These are phyloP conservation scores for Pardalotus punctatus DNA, from an alignment of 2,113 vertebrate genomes.

Conservation along the genomic window DNA sequence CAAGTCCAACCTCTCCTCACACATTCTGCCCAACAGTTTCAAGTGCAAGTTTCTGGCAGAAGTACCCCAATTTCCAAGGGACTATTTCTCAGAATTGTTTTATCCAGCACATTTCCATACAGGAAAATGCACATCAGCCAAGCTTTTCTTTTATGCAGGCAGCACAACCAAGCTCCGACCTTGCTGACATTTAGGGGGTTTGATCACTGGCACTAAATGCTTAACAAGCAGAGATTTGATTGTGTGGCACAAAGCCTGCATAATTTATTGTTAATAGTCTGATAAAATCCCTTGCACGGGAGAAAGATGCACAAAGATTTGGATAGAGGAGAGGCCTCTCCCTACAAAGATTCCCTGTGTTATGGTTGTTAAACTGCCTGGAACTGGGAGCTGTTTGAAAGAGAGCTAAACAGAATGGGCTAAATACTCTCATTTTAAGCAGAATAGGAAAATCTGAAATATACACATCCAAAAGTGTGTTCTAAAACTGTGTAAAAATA, in stretches of 20 bases:
- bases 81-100: background rate
- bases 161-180: background rate
- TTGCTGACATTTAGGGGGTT: conserved; percentile 10
- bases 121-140: background rate
- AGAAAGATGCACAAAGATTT: background rate
- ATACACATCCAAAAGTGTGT: background rate
- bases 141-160: background rate
- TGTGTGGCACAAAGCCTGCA: conserved; percentile 32
- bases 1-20: background rate
- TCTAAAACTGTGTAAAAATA: background rate
- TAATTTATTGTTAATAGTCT: conserved; percentile 43
- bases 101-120: background rate
- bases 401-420: background rate
- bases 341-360: background rate
- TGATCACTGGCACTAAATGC: conserved; percentile 33
- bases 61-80: background rate
- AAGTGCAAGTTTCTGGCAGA: background rate
- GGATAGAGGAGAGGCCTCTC: background rate
- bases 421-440: background rate
- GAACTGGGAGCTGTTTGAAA: background rate
- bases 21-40: fast-evolving
- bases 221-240: conserved; percentile 58
- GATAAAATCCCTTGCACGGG: background rate
- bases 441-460: background rate
- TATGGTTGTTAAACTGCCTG: background rate